Conservation (phyloP, 2,888 invertebrate species). For the Campoplex nolae region DNA sequence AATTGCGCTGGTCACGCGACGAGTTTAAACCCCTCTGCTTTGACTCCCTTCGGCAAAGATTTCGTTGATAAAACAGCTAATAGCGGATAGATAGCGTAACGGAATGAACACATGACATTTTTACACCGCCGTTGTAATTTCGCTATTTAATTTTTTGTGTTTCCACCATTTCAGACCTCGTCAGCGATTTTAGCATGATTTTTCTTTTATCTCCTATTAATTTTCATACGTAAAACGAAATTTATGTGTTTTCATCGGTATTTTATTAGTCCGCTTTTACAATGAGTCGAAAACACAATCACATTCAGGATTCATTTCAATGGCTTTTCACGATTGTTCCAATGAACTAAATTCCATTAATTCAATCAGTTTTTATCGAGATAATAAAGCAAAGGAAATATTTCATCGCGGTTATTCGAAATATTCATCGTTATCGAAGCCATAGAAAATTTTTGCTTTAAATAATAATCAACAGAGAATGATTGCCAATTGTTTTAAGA, state of each 20-base stretch:
- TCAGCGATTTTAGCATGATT: neutral
- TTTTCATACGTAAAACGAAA: neutral
- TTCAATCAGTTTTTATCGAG: neutral
- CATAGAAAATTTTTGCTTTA: neutral
- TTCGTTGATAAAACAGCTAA: slow-evolving; percentile 40
- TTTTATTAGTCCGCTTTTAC: neutral
- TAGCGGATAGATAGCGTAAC: slow-evolving; percentile 29
- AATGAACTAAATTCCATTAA: neutral
- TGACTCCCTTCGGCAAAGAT: slow-evolving; percentile 11
- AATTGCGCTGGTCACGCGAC: slow-evolving; percentile 70
- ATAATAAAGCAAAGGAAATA: neutral
- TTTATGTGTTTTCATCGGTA: neutral
- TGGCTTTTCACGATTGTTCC: neutral
- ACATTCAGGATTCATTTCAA: neutral
- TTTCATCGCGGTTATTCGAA: neutral
- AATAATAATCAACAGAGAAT: neutral
- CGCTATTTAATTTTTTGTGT: neutral
- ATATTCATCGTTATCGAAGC: neutral
- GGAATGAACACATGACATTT: slow-evolving; percentile 14
- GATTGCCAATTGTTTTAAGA: neutral
- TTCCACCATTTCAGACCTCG: neutral
- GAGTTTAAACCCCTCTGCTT: slow-evolving; percentile 4
- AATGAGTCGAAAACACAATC: neutral
- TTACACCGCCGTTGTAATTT: neutral
- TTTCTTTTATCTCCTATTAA: neutral